Base-by-base conservation (phyloP, 2,888 invertebrate species). In the Gasteruption jaculator region DNA sequence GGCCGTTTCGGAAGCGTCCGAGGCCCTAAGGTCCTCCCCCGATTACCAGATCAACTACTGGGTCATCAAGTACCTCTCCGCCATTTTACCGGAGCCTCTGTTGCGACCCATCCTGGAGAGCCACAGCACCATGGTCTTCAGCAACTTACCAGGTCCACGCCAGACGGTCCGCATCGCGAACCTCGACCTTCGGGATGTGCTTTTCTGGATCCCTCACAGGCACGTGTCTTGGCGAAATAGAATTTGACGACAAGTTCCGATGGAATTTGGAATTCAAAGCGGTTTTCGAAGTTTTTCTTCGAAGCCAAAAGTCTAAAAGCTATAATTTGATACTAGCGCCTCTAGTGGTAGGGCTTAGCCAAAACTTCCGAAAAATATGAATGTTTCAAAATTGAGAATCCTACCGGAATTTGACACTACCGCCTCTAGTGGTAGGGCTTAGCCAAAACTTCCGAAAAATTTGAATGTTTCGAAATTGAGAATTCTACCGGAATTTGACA, bases 171-270 rank as follows among this genome's bases (percentile, higher is more conserved):
- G 60, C 12, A 67, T 74, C 27, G 66, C 75, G 31, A 74, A 75
- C 1, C 61, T 71, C 40, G 52, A 49, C 5, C 56, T 78, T 26
- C 71, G 72, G 41, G 71, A 73, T 46, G 58, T 78, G 41, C 70
- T 72, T 5, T 78, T 77, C 53, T 77, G 76, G 62, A 65, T 76
- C 27, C 78, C 78, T n/a, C 72, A 77, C 73, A 61, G 76, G 77
- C 75, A 52, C 50, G 51, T 32, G 7, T 33, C 11, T 33, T 27
- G n/a, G n/a, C n/a, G n/a, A n/a, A n/a, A 16, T 21, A 16, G 6
- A 3, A 11, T 26, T 15, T 11, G 16, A 16, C 10, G 14, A 30
- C 11, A 21, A 19, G 1, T 16, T 8, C 12, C 12, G 12, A 30
- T 7, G 19, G 35, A n/a, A 30, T 24, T 29, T n/a, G 11, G 7